Percentiles rank a stretch among this genome's conserved stretches.
phyloP scores from a whole-genome alignment of 1,140 invertebrate genomes.

The Leptopilina clavipes region DNA sequence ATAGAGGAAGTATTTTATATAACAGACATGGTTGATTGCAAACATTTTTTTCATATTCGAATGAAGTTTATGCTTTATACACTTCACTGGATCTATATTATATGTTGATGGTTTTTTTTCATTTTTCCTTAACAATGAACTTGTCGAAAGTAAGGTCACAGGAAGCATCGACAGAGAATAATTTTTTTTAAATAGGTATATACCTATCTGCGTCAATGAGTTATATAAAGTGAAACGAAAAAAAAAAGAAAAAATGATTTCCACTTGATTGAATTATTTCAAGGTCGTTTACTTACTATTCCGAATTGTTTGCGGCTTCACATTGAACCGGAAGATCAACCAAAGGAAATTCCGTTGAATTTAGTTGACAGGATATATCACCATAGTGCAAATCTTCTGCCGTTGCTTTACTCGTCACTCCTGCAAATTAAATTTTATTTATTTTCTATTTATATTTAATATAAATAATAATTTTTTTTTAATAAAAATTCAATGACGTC shows the following conservation, averaged over 20 bases:
- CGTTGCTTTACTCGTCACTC: slow-evolving; percentile 88
- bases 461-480: too few relatives aligned
- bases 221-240: slow-evolving; percentile 6
- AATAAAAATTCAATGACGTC: too few relatives aligned
- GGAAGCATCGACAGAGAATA: background rate
- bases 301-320: slow-evolving; percentile 78
- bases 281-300: slow-evolving; percentile 75
- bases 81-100: background rate
- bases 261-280: background rate
- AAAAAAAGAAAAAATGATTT: slow-evolving; percentile 2
- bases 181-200: background rate
- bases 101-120: slow-evolving; percentile 6
- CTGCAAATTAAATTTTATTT: slow-evolving; percentile 59
- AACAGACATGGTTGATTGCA: background rate
- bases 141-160: slow-evolving; percentile 13
- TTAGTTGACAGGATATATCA: slow-evolving; percentile 89
- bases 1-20: background rate
- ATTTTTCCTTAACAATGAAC: background rate
- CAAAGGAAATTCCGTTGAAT: slow-evolving; percentile 77
- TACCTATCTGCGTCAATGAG: background rate
- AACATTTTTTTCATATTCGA: background rate
- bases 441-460: too few relatives aligned
- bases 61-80: background rate
- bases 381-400: slow-evolving; percentile 91
- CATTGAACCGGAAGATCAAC: slow-evolving; percentile 81